These are phyloP conservation scores for Etheostoma perlongum DNA, from an alignment of 2,797 vertebrate species.

Conservation along the genomic window DNA sequence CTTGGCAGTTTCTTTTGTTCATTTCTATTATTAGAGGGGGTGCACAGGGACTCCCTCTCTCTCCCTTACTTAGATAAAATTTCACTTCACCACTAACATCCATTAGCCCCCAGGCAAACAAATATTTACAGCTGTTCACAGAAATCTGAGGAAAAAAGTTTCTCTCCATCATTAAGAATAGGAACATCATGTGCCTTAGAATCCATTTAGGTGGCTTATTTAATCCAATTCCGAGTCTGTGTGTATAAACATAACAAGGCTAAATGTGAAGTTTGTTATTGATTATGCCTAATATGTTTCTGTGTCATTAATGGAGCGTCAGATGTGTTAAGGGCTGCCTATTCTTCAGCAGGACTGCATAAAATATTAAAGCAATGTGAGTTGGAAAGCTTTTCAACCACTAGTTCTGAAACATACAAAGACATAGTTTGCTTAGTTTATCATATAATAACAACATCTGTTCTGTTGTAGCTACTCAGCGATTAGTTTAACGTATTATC, in stretches of 20 bases:
- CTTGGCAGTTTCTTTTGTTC: too few species aligned
- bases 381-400: not conserved
- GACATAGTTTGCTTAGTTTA: not conserved
- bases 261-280: conserved; percentile 18
- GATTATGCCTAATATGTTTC: conserved; percentile 27
- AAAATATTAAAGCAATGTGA: conserved; percentile 13
- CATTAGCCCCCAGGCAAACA: conserved; percentile 16
- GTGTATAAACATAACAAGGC: conserved; percentile 16
- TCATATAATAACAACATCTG: conserved; percentile 10
- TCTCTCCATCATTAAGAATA: not conserved
- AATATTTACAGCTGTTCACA: conserved; percentile 12
- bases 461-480: conserved; percentile 17
- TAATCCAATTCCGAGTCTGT: not conserved
- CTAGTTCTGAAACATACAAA: conserved; percentile 1
- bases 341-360: conserved; percentile 21
- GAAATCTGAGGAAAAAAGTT: conserved; percentile 5
- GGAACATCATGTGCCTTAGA: not conserved
- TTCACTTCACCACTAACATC: not conserved
- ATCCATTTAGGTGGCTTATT: not conserved
- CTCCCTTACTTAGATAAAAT: not conserved
- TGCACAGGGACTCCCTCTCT: not conserved
- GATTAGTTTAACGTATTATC: conserved; percentile 3
- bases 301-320: conserved; percentile 19
- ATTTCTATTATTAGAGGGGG: too few species aligned
- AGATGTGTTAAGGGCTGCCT: conserved; percentile 16